Percentiles rank a stretch among this genome's conserved stretches.
Conservation (phyloP, 2,888 invertebrate genomes). For the Thumatha senex region DNA sequence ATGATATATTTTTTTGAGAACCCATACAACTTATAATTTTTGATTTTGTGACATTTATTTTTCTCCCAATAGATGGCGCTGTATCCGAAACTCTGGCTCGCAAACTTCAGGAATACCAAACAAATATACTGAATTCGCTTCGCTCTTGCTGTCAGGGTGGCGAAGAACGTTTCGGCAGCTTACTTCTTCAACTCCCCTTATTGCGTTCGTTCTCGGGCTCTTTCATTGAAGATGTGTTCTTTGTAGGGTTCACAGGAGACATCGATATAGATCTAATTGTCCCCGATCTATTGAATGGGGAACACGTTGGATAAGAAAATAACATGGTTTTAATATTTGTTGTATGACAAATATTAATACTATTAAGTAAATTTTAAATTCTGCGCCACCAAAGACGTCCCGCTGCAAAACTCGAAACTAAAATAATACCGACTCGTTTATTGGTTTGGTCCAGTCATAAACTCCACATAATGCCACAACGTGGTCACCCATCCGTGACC, state of each 20-base stretch:
- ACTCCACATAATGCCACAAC: no score
- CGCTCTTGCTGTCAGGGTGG: constrained; percentile 49
- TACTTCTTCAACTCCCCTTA: constrained; percentile 88
- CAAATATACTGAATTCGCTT: constrained; percentile 76
- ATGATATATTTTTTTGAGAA: no score
- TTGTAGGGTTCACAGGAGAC: constrained; percentile 94
- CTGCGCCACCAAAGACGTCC: no score
- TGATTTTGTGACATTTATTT: no score
- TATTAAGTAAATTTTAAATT: no score
- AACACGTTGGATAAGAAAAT: constrained; percentile 23
- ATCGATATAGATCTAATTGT: constrained; percentile 98
- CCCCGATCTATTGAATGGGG: constrained; percentile 91
- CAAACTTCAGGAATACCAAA: constrained; percentile 78
- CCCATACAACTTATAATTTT: no score
- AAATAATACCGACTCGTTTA: no score
- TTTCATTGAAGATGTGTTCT: constrained; percentile 95
- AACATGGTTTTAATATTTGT: no score
- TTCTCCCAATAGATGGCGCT: constrained; percentile 66
- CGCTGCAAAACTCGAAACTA: no score
- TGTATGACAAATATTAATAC: no score
- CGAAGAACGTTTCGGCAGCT: constrained; percentile 81
- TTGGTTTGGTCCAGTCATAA: no score
- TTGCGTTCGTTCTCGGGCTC: constrained; percentile 88
- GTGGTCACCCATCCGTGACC: no score
- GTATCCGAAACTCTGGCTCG: constrained; percentile 68